Evolutionary conservation across 2,888 invertebrate species (phyloP).

Genomic region (Electrophaes corylata): DNA sequence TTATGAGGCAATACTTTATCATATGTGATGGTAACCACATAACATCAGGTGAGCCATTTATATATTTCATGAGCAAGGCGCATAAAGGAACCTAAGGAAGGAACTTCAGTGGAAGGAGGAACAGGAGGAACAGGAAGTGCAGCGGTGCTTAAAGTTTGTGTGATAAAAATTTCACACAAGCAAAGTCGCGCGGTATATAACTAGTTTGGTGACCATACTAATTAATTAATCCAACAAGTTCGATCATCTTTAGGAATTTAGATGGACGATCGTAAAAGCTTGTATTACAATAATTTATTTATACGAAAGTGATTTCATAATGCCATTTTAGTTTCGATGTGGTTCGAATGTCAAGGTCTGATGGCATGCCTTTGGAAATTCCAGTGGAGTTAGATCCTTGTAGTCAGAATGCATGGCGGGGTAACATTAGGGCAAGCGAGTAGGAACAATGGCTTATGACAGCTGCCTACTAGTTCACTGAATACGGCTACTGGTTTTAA

Average conservation of each 20-base stretch:
- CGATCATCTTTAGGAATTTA: constrained; percentile 31
- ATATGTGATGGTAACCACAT: too few species aligned
- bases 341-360: constrained; percentile 44
- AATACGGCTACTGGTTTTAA: constrained; percentile 1
- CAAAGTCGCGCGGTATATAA: not conserved
- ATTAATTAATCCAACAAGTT: constrained; percentile 20
- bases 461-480: constrained; percentile 25
- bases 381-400: constrained; percentile 33
- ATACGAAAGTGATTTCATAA: constrained; percentile 43
- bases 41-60: too few species aligned
- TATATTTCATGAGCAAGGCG: too few species aligned
- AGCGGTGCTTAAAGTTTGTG: too few species aligned
- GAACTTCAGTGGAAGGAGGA: too few species aligned
- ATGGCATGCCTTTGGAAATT: constrained; percentile 33
- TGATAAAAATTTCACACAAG: too few species aligned
- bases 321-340: constrained; percentile 35
- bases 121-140: too few species aligned
- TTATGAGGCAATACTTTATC: too few species aligned
- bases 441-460: constrained; percentile 31
- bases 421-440: constrained; percentile 1
- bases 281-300: constrained; percentile 33
- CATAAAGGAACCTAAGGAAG: too few species aligned
- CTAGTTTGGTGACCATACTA: constrained; percentile 12
- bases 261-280: constrained; percentile 37
- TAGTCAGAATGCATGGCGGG: constrained; percentile 19